Conservation (phyloP, 2,797 vertebrate species). For the Mus minutoides region DNA sequence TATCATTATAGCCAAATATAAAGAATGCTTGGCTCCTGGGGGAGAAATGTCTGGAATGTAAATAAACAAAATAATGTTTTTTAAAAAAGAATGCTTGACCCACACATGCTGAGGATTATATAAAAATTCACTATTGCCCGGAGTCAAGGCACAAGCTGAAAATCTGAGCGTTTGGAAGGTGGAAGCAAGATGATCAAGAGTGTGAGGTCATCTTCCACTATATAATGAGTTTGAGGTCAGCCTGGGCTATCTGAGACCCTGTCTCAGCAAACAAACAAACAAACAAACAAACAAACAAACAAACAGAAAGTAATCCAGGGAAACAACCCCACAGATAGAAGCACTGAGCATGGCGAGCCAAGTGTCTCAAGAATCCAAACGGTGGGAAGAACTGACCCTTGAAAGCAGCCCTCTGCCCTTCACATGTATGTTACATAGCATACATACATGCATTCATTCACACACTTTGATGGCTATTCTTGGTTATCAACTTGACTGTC, state of each 20-base stretch:
- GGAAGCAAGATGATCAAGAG: too few species aligned
- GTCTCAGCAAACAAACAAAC: not conserved
- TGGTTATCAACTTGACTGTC: not conserved
- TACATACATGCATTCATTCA: too few species aligned
- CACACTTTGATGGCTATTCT: not conserved
- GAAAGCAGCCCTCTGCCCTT: not conserved
- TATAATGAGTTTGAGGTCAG: not conserved
- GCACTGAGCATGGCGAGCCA: not conserved
- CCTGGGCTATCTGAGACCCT: not conserved
- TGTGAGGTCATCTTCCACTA: not conserved
- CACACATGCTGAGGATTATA: not conserved
- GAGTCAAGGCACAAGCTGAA: not conserved
- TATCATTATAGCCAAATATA: not conserved
- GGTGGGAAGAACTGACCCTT: not conserved
- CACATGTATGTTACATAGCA: not conserved
- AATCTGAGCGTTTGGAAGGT: too few species aligned
- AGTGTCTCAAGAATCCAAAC: not conserved
- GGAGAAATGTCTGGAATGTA: not conserved
- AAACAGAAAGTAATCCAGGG: not conserved
- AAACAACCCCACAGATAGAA: not conserved
- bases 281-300: not conserved
- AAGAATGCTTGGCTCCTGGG: not conserved
- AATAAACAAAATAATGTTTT: not conserved
- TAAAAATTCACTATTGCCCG: not conserved
- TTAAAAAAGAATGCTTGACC: not conserved